Percentiles rank a stretch among this genome's conserved stretches.
Evolutionary conservation across 2,797 vertebrate species (phyloP).

Genomic region (Telmatherina bonti): DNA sequence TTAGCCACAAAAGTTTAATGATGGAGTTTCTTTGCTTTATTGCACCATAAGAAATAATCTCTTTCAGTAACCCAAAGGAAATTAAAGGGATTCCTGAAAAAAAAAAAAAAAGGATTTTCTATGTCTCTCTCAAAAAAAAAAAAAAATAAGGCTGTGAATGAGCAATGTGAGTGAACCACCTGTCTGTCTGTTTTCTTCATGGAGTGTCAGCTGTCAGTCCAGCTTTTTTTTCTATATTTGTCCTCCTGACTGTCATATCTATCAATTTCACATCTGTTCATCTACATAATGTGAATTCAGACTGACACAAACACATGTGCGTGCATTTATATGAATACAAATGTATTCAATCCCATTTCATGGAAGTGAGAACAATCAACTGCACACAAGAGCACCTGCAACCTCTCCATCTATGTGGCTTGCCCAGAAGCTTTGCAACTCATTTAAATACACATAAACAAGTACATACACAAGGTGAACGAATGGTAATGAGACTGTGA

Average conservation of each 20-base stretch:
- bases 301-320: constrained; percentile 19
- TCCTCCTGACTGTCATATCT: constrained; percentile 24
- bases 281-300: constrained; percentile 42
- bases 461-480: constrained; percentile 43
- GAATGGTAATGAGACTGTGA: constrained; percentile 68
- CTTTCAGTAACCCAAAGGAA: constrained; percentile 12
- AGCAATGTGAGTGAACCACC: neutral
- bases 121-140: too few relatives aligned
- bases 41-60: constrained; percentile 26
- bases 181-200: constrained; percentile 4
- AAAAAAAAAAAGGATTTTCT: constrained; percentile 14
- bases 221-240: constrained; percentile 1
- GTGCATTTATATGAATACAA: constrained; percentile 50
- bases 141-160: neutral
- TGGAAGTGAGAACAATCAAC: constrained; percentile 51
- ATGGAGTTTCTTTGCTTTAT: constrained; percentile 2
- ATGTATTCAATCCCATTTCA: constrained; percentile 48
- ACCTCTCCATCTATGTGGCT: constrained; percentile 54
- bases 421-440: constrained; percentile 32
- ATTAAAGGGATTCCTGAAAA: constrained; percentile 8
- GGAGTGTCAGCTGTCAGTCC: constrained; percentile 7
- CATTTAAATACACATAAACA: constrained; percentile 61
- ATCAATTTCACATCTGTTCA: constrained; percentile 24
- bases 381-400: constrained; percentile 67
- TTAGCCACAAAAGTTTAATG: constrained; percentile 9